phyloP scores from a whole-genome alignment of 2,888 invertebrate genomes.

The Brachynemurus nebulosus region DNA sequence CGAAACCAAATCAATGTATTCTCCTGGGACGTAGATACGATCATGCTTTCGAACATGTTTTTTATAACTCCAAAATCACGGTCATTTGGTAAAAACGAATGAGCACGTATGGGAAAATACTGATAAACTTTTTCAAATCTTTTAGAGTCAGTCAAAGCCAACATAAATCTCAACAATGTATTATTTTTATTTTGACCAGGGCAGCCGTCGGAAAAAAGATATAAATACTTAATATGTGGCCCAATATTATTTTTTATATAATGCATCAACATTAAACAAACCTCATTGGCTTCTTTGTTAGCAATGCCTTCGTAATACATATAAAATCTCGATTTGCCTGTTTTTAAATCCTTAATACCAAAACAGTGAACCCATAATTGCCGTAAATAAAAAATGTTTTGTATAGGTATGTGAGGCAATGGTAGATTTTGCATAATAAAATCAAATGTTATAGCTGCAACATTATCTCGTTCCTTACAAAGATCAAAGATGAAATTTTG shows the following conservation, averaged over 20 bases:
- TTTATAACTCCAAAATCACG: constrained; percentile 15
- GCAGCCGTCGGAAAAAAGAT: constrained; percentile 15
- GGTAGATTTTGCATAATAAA: constrained; percentile 21
- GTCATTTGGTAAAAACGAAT: constrained; percentile 16
- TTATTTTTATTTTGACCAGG: constrained; percentile 17
- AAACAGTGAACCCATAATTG: constrained; percentile 19
- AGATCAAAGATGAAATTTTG: constrained; percentile 14
- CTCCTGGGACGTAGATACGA: not conserved
- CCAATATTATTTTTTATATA: constrained; percentile 11
- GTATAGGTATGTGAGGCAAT: constrained; percentile 19
- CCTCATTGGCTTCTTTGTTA: constrained; percentile 13
- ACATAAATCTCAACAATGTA: constrained; percentile 10
- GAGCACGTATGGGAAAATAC: constrained; percentile 15
- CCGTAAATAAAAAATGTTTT: constrained; percentile 18
- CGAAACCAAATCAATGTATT: not conserved
- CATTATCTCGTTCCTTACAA: constrained; percentile 14
- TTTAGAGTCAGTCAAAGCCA: constrained; percentile 12
- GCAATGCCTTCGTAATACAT: constrained; percentile 16
- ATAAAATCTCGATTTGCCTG: constrained; percentile 13
- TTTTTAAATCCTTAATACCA: constrained; percentile 15
- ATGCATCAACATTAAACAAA: constrained; percentile 11
- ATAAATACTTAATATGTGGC: constrained; percentile 10
- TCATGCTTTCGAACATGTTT: constrained; percentile 9
- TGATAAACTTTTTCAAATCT: constrained; percentile 13
- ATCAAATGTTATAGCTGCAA: constrained; percentile 17